These are phyloP conservation scores for Drepana arcuata DNA, from an alignment of 1,140 invertebrate genomes.

Conservation along the genomic window DNA sequence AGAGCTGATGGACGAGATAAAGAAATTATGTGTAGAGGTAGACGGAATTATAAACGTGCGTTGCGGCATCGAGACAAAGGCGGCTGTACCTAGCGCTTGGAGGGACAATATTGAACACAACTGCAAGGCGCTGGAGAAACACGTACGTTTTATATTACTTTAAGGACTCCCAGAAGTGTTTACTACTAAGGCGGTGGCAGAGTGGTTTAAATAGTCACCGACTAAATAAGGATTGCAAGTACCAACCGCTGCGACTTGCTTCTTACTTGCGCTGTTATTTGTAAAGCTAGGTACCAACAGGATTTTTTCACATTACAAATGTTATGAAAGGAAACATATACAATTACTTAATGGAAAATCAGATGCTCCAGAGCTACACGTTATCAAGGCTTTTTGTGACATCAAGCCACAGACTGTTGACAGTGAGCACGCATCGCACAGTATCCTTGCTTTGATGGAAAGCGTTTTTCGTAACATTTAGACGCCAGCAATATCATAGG, in stretches of 20 bases:
- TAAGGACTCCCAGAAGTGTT: no score
- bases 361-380: no score
- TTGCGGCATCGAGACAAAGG: background rate
- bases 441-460: no score
- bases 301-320: background rate
- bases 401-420: no score
- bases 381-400: no score
- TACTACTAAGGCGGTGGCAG: background rate
- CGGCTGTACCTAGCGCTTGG: background rate
- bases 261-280: no score
- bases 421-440: no score
- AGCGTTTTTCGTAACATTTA: no score
- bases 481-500: no score
- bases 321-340: no score
- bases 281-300: background rate
- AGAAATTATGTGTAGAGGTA: background rate
- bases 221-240: background rate
- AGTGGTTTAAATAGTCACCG: background rate
- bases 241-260: no score
- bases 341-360: no score
- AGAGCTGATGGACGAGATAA: background rate
- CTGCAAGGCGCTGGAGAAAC: conserved; percentile 1
- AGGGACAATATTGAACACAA: conserved; percentile 8
- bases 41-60: background rate
- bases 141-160: background rate